These are phyloP conservation scores for Gopherus flavomarginatus DNA, from an alignment of 2,113 vertebrate species.

Conservation along the genomic window DNA sequence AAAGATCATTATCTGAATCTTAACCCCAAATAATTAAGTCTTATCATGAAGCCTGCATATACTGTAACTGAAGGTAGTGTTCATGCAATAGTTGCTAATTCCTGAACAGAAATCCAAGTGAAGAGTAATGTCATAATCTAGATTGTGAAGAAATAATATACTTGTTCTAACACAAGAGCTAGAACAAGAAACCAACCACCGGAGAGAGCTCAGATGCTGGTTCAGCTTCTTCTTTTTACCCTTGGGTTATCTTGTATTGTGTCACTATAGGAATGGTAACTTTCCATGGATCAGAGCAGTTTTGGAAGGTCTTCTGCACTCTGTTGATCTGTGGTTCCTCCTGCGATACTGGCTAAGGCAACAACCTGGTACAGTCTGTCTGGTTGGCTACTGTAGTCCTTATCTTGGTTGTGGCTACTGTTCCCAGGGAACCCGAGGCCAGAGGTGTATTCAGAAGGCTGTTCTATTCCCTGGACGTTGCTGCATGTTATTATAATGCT, in stretches of 20 bases:
- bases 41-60: not conserved
- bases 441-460: conserved; percentile 36
- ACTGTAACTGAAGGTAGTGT: not conserved
- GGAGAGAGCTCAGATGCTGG: not conserved
- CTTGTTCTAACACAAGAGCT: not conserved
- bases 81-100: not conserved
- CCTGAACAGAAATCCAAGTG: not conserved
- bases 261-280: not conserved
- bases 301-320: conserved; percentile 18
- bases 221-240: not conserved
- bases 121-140: not conserved
- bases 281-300: not conserved
- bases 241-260: not conserved
- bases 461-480: conserved; percentile 39
- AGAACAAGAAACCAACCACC: not conserved
- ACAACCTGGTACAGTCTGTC: not conserved
- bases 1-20: not conserved
- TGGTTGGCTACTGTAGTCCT: conserved; percentile 31
- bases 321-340: conserved; percentile 19
- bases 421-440: not conserved
- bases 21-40: not conserved
- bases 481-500: conserved; percentile 68
- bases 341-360: not conserved
- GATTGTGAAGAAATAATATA: not conserved
- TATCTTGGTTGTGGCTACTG: conserved; percentile 38